phyloP scores from a whole-genome alignment of 2,113 vertebrate species.

The Brachyistius frenatus region DNA sequence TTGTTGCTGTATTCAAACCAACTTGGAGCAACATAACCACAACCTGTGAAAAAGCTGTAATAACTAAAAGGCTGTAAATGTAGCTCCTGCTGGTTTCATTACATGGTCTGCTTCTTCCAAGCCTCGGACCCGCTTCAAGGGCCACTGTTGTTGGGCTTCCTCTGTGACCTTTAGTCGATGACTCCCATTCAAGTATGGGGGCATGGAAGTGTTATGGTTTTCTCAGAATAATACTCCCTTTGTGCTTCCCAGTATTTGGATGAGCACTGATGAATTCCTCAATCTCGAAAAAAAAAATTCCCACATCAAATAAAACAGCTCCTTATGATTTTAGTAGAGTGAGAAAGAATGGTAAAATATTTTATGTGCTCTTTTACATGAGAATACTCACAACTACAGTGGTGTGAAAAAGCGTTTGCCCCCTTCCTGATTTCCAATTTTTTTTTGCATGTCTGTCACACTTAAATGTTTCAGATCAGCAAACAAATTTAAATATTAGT shows the following conservation, averaged over 20 bases:
- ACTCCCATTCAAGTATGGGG: conserved; percentile 45
- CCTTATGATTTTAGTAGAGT: conserved; percentile 3
- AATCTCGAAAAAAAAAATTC: neutral
- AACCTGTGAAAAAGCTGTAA: conserved; percentile 20
- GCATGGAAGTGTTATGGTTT: conserved; percentile 34
- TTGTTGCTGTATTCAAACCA: neutral
- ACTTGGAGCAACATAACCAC: neutral
- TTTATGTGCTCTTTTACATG: neutral
- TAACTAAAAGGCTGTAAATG: conserved; percentile 29
- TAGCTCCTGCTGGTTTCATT: conserved; percentile 56
- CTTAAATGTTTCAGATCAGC: too few species aligned
- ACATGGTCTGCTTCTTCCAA: conserved; percentile 27
- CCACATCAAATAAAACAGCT: conserved; percentile 14
- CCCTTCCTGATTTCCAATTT: too few species aligned
- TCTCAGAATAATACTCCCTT: conserved; percentile 48
- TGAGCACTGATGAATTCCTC: conserved; percentile 11
- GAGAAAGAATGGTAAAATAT: conserved; percentile 20
- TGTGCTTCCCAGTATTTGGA: conserved; percentile 27
- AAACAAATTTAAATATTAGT: too few species aligned
- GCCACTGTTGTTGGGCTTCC: conserved; percentile 23
- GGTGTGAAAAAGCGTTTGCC: too few species aligned
- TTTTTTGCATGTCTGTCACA: too few species aligned
- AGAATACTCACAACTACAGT: too few species aligned
- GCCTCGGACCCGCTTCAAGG: conserved; percentile 9
- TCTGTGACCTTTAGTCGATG: conserved; percentile 42